These are phyloP conservation scores for Acleris emargana DNA, from an alignment of 2,888 invertebrate genomes.

Conservation along the genomic window DNA sequence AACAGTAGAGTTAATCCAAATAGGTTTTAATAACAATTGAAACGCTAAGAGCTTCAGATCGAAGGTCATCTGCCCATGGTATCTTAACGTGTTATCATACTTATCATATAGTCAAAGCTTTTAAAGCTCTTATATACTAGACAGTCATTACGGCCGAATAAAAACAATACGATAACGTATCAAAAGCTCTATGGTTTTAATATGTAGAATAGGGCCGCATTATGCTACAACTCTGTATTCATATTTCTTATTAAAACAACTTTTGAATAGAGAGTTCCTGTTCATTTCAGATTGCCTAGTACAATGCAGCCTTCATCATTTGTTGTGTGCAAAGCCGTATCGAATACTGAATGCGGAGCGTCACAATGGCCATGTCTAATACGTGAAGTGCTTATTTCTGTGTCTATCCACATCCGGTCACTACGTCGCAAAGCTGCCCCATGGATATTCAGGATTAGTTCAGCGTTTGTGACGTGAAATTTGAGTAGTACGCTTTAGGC, in stretches of 20 bases:
- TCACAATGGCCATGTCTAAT: constrained; percentile 52
- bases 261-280: constrained; percentile 6
- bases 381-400: constrained; percentile 53
- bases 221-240: too few species aligned
- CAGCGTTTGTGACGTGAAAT: neutral
- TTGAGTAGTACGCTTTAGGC: neutral
- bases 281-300: constrained; percentile 44
- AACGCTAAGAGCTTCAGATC: too few species aligned
- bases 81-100: too few species aligned
- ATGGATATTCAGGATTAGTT: neutral
- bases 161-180: too few species aligned
- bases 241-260: neutral
- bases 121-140: too few species aligned
- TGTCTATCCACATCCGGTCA: constrained; percentile 16
- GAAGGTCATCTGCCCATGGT: too few species aligned
- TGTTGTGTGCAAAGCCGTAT: constrained; percentile 48
- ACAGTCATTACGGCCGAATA: too few species aligned
- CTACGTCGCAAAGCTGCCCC: constrained; percentile 5
- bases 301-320: constrained; percentile 63
- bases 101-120: too few species aligned
- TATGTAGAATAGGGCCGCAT: too few species aligned
- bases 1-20: too few species aligned
- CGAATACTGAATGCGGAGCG: constrained; percentile 48
- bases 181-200: too few species aligned
- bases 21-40: too few species aligned